Conservation (phyloP, 2,113 vertebrate species). For the Tringa solitaria region DNA sequence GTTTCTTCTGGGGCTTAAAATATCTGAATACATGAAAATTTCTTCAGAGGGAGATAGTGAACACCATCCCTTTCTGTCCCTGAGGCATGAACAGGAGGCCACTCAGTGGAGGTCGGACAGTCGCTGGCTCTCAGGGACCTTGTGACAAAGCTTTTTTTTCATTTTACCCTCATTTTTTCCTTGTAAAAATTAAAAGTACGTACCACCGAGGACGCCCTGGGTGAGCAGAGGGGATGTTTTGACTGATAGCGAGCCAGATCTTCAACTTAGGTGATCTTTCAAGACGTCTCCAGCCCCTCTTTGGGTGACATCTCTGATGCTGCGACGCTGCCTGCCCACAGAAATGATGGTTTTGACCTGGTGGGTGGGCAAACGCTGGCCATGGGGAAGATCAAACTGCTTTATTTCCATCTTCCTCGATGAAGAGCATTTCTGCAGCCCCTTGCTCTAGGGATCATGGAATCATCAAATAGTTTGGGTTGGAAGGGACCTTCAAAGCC, state of each 20-base stretch:
- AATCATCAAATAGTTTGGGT: neutral
- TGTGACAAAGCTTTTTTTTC: neutral
- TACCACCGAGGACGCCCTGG: neutral
- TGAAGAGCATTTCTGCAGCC: neutral
- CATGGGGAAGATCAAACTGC: too few species aligned
- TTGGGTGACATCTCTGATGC: neutral
- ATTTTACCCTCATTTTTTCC: neutral
- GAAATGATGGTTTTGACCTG: neutral
- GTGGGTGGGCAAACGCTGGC: neutral
- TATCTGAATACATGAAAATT: neutral
- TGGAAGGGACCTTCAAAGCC: neutral
- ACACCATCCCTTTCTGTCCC: neutral
- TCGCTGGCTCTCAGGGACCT: neutral
- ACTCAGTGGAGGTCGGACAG: neutral
- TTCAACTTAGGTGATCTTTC: neutral
- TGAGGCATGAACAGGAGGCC: neutral
- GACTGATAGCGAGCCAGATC: neutral
- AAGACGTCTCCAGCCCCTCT: neutral
- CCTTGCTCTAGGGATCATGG: neutral
- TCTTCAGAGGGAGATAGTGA: neutral
- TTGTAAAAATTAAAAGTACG: accelerated
- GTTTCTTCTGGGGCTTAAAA: neutral
- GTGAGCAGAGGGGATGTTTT: neutral
- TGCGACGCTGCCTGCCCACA: neutral
- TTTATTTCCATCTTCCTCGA: neutral